Evolutionary conservation across 2,113 vertebrate species (phyloP).

Genomic region (Dasyprocta punctata): DNA sequence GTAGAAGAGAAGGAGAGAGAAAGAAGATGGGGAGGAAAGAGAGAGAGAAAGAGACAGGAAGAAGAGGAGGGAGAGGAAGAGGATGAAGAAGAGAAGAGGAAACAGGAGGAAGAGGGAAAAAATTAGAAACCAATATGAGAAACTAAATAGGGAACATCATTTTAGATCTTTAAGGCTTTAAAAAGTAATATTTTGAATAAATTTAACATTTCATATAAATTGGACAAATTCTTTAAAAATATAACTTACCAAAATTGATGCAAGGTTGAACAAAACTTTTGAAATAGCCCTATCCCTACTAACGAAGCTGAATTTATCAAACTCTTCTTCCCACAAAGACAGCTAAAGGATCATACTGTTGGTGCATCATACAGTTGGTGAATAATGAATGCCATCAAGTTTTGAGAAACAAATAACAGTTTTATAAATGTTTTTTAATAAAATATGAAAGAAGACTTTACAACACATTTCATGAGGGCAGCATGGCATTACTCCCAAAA

Average conservation of each 20-base stretch:
- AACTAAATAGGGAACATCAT: not conserved
- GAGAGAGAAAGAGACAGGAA: too few relatives aligned
- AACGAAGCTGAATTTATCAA: slow-evolving; percentile 14
- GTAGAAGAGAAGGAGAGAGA: too few relatives aligned
- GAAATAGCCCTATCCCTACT: not conserved
- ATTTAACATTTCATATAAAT: not conserved
- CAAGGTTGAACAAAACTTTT: not conserved
- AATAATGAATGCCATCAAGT: not conserved
- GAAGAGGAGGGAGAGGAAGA: too few relatives aligned
- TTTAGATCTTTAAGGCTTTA: not conserved
- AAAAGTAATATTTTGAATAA: not conserved
- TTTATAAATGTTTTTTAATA: slow-evolving; percentile 22
- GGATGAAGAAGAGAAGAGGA: not conserved
- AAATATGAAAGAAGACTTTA: not conserved
- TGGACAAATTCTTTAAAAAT: not conserved
- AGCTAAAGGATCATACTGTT: not conserved
- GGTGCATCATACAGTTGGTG: not conserved
- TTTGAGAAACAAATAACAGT: not conserved
- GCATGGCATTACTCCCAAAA: not conserved
- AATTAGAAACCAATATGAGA: not conserved
- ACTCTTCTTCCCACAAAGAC: not conserved
- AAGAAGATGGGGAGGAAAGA: too few relatives aligned
- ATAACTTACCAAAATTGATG: not conserved
- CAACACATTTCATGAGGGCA: not conserved
- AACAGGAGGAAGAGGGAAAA: not conserved